These are phyloP conservation scores for Plebejus argus DNA, from an alignment of 2,888 invertebrate genomes.

Conservation along the genomic window DNA sequence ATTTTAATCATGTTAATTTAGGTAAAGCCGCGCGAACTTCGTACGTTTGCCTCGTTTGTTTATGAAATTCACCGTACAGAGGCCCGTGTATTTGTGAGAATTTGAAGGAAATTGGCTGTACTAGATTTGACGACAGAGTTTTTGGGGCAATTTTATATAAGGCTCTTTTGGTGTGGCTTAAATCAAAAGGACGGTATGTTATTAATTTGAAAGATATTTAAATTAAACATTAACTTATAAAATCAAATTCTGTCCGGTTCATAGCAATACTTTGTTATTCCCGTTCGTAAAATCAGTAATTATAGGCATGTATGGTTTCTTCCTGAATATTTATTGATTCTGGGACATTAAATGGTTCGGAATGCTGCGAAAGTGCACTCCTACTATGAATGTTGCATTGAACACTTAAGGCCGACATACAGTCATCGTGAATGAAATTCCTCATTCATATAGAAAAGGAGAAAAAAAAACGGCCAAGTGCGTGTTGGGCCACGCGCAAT, in stretches of 20 bases:
- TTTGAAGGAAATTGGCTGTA: conserved; percentile 47
- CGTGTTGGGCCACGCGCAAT: no score
- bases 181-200: neutral
- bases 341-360: conserved; percentile 59
- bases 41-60: conserved; percentile 24
- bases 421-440: no score
- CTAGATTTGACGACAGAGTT: conserved; percentile 42
- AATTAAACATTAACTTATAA: no score
- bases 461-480: no score
- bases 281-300: neutral
- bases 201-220: no score
- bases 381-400: neutral
- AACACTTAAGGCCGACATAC: neutral
- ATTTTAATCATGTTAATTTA: conserved; percentile 27
- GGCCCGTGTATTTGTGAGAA: conserved; percentile 36
- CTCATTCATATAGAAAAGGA: no score
- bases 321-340: conserved; percentile 63
- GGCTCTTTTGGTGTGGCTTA: neutral
- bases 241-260: no score
- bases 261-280: no score
- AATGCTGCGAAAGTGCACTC: conserved; percentile 43
- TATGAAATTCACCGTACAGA: conserved; percentile 8
- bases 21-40: conserved; percentile 4
- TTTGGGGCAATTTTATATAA: neutral
- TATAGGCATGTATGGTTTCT: conserved; percentile 26